These are phyloP conservation scores for Lithobates sylvaticus DNA, from an alignment of 2,797 vertebrate species.

Conservation along the genomic window DNA sequence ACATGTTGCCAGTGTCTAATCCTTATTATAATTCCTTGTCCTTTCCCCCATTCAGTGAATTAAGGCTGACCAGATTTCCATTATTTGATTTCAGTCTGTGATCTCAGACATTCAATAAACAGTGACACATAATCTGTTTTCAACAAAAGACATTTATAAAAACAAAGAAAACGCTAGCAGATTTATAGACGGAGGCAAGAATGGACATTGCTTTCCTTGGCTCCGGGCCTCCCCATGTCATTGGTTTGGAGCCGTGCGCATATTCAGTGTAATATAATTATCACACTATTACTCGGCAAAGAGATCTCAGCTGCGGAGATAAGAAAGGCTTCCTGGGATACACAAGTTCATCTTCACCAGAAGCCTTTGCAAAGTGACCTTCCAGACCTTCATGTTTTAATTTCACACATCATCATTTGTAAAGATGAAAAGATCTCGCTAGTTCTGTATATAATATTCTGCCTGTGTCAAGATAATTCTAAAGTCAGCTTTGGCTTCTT, in stretches of 20 bases:
- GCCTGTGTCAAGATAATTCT: neutral
- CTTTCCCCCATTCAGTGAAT: neutral
- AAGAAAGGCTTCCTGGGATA: neutral
- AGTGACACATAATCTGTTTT: slow-evolving; percentile 24
- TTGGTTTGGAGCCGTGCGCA: slow-evolving; percentile 6
- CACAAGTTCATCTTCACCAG: neutral
- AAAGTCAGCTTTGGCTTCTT: neutral
- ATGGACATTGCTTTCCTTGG: slow-evolving; percentile 25
- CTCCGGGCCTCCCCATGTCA: neutral
- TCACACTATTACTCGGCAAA: neutral
- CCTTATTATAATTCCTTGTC: slow-evolving; percentile 61
- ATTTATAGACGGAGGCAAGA: slow-evolving; percentile 29
- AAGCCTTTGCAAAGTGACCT: neutral
- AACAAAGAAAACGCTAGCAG: neutral
- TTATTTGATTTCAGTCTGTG: neutral
- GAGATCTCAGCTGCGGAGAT: slow-evolving; percentile 1
- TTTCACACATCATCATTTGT: neutral
- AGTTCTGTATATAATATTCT: neutral
- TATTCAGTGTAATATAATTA: slow-evolving; percentile 5
- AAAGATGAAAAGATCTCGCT: neutral
- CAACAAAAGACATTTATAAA: neutral
- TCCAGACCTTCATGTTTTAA: neutral
- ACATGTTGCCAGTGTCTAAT: slow-evolving; percentile 62
- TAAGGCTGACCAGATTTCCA: slow-evolving; percentile 40
- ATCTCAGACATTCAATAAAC: slow-evolving; percentile 55